Conservation (phyloP, 2,113 vertebrate species). For the Salvelinus fontinalis region DNA sequence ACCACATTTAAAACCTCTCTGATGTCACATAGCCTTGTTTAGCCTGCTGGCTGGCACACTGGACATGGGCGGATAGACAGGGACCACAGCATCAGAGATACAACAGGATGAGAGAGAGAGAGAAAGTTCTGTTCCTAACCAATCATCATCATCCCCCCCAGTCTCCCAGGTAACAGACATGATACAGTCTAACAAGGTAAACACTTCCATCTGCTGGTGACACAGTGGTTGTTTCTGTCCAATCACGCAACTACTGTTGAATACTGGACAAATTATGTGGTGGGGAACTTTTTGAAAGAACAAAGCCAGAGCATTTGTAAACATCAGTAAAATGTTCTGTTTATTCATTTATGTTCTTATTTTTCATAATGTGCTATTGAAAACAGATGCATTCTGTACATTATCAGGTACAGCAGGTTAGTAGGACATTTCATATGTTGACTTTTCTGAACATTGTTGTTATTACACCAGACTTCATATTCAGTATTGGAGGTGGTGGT, state of each 20-base stretch:
- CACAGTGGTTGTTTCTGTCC: not conserved
- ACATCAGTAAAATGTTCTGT: slow-evolving; percentile 47
- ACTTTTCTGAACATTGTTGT: slow-evolving; percentile 27
- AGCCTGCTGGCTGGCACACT: too few relatives aligned
- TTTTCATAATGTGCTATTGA: slow-evolving; percentile 49
- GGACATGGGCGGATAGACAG: too few relatives aligned
- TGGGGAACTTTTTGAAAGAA: not conserved
- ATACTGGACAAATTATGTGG: too few relatives aligned
- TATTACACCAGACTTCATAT: slow-evolving; percentile 44
- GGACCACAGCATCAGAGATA: too few relatives aligned
- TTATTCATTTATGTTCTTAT: slow-evolving; percentile 57
- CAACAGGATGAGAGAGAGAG: too few relatives aligned
- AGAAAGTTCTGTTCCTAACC: too few relatives aligned
- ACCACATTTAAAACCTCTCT: too few relatives aligned
- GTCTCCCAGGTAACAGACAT: too few relatives aligned
- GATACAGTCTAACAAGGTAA: not conserved
- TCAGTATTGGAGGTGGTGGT: slow-evolving; percentile 58
- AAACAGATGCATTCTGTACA: slow-evolving; percentile 50
- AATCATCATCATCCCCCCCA: too few relatives aligned
- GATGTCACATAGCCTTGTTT: too few relatives aligned
- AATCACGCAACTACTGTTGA: too few relatives aligned
- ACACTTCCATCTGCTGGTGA: not conserved
- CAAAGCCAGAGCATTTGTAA: not conserved
- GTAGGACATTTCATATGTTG: slow-evolving; percentile 4
- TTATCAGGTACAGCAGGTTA: slow-evolving; percentile 34